These are phyloP conservation scores for Atta colombica DNA, from an alignment of 1,140 invertebrate genomes.

Conservation along the genomic window DNA sequence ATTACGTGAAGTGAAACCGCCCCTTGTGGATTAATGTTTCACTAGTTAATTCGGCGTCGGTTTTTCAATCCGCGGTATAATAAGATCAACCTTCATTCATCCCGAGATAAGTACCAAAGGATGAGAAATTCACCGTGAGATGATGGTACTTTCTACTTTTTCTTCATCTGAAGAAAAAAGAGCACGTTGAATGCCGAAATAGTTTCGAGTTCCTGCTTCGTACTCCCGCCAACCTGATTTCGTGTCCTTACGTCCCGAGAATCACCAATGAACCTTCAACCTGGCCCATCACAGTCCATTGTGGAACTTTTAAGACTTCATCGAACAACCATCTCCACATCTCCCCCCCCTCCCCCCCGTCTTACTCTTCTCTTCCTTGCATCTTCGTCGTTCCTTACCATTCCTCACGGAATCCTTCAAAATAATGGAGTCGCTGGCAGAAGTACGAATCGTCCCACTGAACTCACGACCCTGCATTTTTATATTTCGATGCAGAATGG, in stretches of 20 bases:
- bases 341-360: neutral
- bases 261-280: slow-evolving; percentile 77
- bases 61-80: slow-evolving; percentile 19
- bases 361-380: slow-evolving; percentile 28
- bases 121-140: neutral
- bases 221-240: slow-evolving; percentile 63
- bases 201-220: slow-evolving; percentile 27
- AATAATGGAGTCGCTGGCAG: slow-evolving; percentile 64
- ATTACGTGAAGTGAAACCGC: neutral
- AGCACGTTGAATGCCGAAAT: slow-evolving; percentile 41
- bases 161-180: neutral
- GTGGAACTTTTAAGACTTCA: slow-evolving; percentile 63
- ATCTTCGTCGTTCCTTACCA: slow-evolving; percentile 32
- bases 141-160: slow-evolving; percentile 33
- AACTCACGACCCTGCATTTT: slow-evolving; percentile 61
- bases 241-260: slow-evolving; percentile 70
- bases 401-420: slow-evolving; percentile 66
- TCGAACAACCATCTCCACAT: slow-evolving; percentile 8
- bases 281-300: slow-evolving; percentile 74
- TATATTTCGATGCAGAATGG: slow-evolving; percentile 59
- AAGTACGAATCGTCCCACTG: slow-evolving; percentile 51
- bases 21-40: slow-evolving; percentile 44
- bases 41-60: slow-evolving; percentile 29
- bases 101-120: neutral
- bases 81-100: slow-evolving; percentile 18